Base-by-base conservation (phyloP, 2,888 invertebrate genomes). In the Mayetiola destructor region DNA sequence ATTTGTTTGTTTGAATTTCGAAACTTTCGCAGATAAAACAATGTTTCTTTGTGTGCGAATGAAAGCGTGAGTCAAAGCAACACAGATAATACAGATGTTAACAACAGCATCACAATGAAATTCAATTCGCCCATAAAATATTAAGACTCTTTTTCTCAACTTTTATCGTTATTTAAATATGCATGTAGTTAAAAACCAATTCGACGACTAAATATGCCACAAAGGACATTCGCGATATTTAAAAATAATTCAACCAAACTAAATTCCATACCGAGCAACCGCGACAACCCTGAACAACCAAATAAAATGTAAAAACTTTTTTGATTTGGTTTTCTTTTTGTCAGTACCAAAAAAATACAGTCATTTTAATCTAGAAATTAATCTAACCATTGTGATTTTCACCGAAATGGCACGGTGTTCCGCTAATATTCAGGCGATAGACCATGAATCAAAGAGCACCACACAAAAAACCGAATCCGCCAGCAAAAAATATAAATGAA, bases 101-200 rank as follows among this genome's bases (percentile, higher is more conserved):
- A n/a, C n/a, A n/a, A n/a, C n/a, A n/a, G n/a, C 32, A 6, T 6
- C 12, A 12, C 32, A 9, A 9, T 32, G 32, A n/a, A 27, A 48
- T 48, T 27, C 48, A 48, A 48, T 48, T 48, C 48, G 23, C 23
- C 48, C 5, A 48, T 14, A 12, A 27, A 23, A 42, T 42, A 10
- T 23, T n/a, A 8, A 5, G 48, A 48, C 8, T 27, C n/a, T 27
- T 21, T 48, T 48, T 27, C 16, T 27, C 2, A 48, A 48, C 48
- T 48, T 48, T 48, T 23, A 16, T n/a, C 48, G 27, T 48, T 48
- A 48, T 48, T 48, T 48, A 48, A 48, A 48, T 48, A 48, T 48
- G 48, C 16, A 48, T 48, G 48, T 27, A 27, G 27, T 48, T 48
- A 48, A 48, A 48, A 48, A 48, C 48, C 48, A 48, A 48, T 48